A percentile compares a stretch with the other conserved stretches of the same genome.
Conservation (phyloP, 2,888 invertebrate genomes). For the Dolomedes plantarius region DNA sequence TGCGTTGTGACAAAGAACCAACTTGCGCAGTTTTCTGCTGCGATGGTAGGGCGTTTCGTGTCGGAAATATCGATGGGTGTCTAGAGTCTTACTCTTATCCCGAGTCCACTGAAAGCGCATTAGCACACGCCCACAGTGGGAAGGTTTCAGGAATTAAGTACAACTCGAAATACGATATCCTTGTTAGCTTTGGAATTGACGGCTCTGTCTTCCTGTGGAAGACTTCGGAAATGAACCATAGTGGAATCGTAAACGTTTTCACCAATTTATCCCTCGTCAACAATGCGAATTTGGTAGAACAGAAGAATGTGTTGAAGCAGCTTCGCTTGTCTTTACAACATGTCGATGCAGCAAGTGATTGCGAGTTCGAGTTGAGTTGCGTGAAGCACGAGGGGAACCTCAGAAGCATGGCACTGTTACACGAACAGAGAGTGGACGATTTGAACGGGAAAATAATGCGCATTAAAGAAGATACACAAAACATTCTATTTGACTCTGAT, state of each 20-base stretch:
- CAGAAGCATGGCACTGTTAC: not conserved
- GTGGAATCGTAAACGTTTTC: not conserved
- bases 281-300: not conserved
- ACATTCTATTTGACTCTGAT: conserved; percentile 23
- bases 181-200: conserved; percentile 23
- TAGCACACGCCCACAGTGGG: conserved; percentile 28
- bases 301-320: not conserved
- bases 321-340: conserved; percentile 37
- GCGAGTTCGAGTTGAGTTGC: conserved; percentile 14
- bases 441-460: conserved; percentile 25
- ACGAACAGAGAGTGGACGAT: not conserved
- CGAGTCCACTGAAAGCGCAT: not conserved
- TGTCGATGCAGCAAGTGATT: not conserved
- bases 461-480: conserved; percentile 20
- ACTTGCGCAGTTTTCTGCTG: not conserved
- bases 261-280: not conserved
- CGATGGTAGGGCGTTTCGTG: conserved; percentile 1
- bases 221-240: not conserved
- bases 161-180: not conserved
- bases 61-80: conserved; percentile 25
- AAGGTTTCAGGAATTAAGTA: conserved; percentile 20
- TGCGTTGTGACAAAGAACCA: not conserved
- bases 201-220: conserved; percentile 38
- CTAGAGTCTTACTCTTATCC: not conserved
- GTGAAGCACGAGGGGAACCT: conserved; percentile 7